These are phyloP conservation scores for Pantherophis guttatus DNA, from an alignment of 2,113 vertebrate species.

Conservation along the genomic window DNA sequence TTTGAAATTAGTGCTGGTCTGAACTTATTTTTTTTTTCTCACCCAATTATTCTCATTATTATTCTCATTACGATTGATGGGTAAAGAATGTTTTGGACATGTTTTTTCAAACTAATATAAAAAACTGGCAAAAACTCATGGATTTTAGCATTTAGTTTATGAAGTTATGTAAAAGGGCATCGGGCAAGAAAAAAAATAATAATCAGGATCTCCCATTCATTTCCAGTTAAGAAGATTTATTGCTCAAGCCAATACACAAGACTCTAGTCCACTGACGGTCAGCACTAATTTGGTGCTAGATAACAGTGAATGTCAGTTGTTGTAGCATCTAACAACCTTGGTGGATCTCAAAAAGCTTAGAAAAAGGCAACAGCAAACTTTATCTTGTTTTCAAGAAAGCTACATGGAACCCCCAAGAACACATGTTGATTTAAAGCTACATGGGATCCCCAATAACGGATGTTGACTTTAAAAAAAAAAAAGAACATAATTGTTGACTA, in stretches of 20 bases:
- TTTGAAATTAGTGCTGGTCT: neutral
- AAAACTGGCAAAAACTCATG: neutral
- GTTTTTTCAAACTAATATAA: neutral
- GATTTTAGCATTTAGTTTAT: neutral
- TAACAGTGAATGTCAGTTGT: neutral
- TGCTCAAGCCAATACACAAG: neutral
- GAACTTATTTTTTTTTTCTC: fast-evolving
- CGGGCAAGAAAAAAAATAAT: neutral
- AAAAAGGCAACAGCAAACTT: neutral
- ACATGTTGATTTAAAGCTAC: too few species aligned
- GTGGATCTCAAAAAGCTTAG: neutral
- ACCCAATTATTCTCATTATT: neutral
- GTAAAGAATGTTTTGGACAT: neutral
- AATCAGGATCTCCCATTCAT: neutral
- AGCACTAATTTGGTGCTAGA: neutral
- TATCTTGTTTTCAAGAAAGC: neutral
- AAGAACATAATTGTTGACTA: neutral
- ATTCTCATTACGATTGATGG: neutral
- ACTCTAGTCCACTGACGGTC: neutral
- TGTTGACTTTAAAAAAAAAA: neutral
- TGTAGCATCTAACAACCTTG: neutral
- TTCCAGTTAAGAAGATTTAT: neutral
- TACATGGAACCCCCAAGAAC: neutral
- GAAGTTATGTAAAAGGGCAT: neutral
- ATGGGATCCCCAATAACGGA: neutral